Base-by-base conservation (phyloP, 2,888 invertebrate species). In the Bibio marci region DNA sequence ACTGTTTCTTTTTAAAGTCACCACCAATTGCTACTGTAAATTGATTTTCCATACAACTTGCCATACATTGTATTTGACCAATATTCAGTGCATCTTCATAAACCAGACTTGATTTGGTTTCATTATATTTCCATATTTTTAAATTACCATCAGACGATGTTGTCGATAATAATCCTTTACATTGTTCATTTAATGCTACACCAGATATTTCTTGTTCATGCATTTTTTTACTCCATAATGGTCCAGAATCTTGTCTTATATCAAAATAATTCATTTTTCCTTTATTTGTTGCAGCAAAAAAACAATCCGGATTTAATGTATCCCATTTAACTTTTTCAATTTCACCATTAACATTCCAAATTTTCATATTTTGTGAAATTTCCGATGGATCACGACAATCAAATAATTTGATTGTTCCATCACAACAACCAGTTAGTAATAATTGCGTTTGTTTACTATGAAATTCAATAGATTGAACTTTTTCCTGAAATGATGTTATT, bases 281-380 rank as follows among this genome's bases (percentile, higher is more conserved):
- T 35, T 64, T 65, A 52, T 70, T 76, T 39, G 74, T 73, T 7
- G 41, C 41, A n/a, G 41, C 49, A 46, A 85, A 72, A 53, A 85
- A 90, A 49, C 76, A 72, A 63, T 78, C 79, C 1, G 82, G 76
- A 52, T 85, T 73, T 45, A 73, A 71, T 30, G 71, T 68, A 64
- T 90, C 80, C 95, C 95, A 97, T 2, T 71, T 50, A 10, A 87
- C 75, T 48, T 77, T 73, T 59, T 95, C 95, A 19, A 91, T 77
- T 67, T 95, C 92, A 0, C 80, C 80, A 18, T n/a, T 31, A 18
- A 65, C 64, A 28, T 65, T 48, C 91, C 92, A 94, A 50, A 56
- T 51, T 47, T 59, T 35, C 62, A 63, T 45, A 52, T 64, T 47
- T 0, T 47, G 45, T 22, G 58, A 46, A 0, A 57, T 49, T 4